Base-by-base conservation (phyloP, 2,888 invertebrate species). In the Danaus chrysippus region DNA sequence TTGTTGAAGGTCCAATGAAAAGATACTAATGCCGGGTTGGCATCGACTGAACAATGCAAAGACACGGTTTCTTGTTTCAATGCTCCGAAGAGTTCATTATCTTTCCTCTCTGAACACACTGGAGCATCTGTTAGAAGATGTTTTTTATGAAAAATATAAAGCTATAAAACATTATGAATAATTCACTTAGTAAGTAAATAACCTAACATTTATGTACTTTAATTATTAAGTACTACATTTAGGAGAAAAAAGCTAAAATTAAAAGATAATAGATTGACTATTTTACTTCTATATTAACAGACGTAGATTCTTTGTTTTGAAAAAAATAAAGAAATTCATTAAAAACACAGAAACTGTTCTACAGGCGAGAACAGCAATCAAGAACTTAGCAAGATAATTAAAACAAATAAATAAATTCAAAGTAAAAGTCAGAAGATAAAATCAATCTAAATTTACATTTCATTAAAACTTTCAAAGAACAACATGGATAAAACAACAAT, bases 1-100 rank as follows among this genome's bases (percentile, higher is more conserved):
- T 96, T 96, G 91, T 97, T 97, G 92, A 97, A 97, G 70, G 96
- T 96, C 97, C 97, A 97, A 77, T 96, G 95, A 87, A 97, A 97
- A 76, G 94, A 93, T 75, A 95, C 94, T 62, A 95, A 93, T 10
- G 96, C 93, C n/a, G 97, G 97, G 79, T 97, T 96, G 71, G 97
- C 95, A 78, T 97, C 96, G 69, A 97, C 96, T 69, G 96, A 95
- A 82, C 97, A 97, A 79, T 95, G 94, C 70, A 97, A 87, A 61
- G 94, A 93, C 62, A 97, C 94, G n/a, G 96, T 96, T 87, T 97
- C 97, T 81, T 96, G 96, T 84, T 96, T 96, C 73, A 97, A 90
- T 57, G 97, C 97, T 0, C 97, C 97, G 73, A 96, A 94, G 58
- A 97, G 92, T 80, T 96, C 96, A 0, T 86, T 86, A 75, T 96